Evolutionary conservation across 1,140 invertebrate genomes (phyloP).

Genomic region (Druon quercuslanigerum): DNA sequence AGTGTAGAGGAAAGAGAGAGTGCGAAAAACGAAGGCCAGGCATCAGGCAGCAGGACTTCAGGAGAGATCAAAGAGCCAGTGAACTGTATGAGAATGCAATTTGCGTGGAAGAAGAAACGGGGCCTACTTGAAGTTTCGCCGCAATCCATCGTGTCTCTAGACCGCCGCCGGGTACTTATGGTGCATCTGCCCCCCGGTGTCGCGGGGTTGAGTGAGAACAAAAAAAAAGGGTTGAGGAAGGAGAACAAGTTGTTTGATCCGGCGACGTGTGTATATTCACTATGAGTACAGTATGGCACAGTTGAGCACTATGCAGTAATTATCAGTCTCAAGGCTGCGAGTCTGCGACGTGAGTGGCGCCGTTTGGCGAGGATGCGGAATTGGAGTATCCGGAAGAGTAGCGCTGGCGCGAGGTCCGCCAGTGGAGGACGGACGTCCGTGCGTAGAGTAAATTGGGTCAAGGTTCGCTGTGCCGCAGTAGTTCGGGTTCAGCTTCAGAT

Average conservation of each 20-base stretch:
- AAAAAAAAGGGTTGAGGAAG: conserved; percentile 9
- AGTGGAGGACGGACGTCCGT: conserved; percentile 17
- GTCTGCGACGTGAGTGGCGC: neutral
- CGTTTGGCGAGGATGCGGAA: conserved; percentile 44
- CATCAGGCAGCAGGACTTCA: neutral
- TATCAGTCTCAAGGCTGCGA: conserved; percentile 41
- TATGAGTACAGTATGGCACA: neutral
- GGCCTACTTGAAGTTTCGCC: conserved; percentile 72
- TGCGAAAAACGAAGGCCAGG: conserved; percentile 21
- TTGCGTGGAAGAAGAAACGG: conserved; percentile 22
- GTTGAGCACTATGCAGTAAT: conserved; percentile 42
- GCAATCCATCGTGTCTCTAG: conserved; percentile 71
- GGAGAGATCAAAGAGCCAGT: neutral
- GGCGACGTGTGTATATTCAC: conserved; percentile 39
- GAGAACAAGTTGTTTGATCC: conserved; percentile 25
- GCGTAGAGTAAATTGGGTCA: conserved; percentile 56
- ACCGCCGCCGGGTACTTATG: conserved; percentile 56
- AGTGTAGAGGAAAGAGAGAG: conserved; percentile 11
- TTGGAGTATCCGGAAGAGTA: conserved; percentile 35
- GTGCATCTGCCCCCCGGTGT: conserved; percentile 63
- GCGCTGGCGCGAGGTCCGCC: neutral
- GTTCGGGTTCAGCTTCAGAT: conserved; percentile 33
- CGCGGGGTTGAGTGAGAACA: conserved; percentile 35
- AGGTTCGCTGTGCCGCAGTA: conserved; percentile 56
- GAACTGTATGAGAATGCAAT: conserved; percentile 14